Conservation (phyloP, 2,888 invertebrate species). For the Dugesia japonica region DNA sequence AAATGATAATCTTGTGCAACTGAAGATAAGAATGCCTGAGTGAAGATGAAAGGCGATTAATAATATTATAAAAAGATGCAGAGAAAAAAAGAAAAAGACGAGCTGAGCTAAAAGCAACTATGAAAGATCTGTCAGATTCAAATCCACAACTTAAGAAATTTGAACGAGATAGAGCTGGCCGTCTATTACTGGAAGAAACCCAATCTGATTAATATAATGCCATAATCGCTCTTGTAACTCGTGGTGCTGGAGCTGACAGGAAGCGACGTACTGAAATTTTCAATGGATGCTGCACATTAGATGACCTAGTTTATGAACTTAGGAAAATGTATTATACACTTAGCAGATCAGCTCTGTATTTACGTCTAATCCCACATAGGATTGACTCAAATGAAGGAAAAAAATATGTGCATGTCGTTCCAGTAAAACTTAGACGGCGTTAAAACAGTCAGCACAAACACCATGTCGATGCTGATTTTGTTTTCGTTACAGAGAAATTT, state of each 20-base stretch:
- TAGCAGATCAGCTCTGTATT: constrained; percentile 28
- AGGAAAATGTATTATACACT: not conserved
- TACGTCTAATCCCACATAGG: constrained; percentile 29
- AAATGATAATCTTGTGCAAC: constrained; percentile 10
- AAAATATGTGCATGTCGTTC: constrained; percentile 22
- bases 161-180: not conserved
- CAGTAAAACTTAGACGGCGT: constrained; percentile 35
- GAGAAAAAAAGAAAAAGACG: constrained; percentile 10
- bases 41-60: constrained; percentile 2
- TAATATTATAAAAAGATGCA: not conserved
- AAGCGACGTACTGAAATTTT: constrained; percentile 24
- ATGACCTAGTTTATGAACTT: constrained; percentile 21
- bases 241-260: constrained; percentile 24
- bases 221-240: constrained; percentile 20
- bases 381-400: constrained; percentile 15
- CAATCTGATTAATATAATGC: not conserved
- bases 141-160: constrained; percentile 12
- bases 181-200: not conserved
- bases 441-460: constrained; percentile 36
- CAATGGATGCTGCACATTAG: constrained; percentile 22
- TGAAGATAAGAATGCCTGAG: constrained; percentile 13
- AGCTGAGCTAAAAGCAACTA: not conserved
- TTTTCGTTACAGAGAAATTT: not conserved
- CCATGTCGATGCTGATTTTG: constrained; percentile 36
- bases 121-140: constrained; percentile 10